Base-by-base conservation (phyloP, 2,797 vertebrate species). In the Borostomias antarcticus region DNA sequence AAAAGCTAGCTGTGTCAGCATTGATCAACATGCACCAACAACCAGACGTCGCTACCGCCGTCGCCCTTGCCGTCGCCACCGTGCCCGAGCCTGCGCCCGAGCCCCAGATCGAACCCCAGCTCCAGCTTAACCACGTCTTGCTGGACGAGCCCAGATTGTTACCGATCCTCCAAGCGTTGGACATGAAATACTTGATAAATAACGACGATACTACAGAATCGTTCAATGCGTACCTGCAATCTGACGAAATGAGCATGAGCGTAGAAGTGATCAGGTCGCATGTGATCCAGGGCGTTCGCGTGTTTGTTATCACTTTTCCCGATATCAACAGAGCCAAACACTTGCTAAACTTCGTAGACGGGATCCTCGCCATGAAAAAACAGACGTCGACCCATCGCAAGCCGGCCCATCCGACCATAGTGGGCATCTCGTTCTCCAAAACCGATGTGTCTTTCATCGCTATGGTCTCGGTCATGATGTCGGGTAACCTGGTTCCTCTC, bases 321-420 rank as follows among this genome's bases (percentile, higher is more conserved):
- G 4, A 5, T 48, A 19, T 19, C 45, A n/a, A 48, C 15, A 48
- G 15, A 48, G 45, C 45, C 4, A 48, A 48, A 48, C 45, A 48
- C 45, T 48, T 48, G 45, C 15, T 48, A n/a, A 48, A 48, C 45
- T 48, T 48, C n/a, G 45, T 48, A 48, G 45, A 48, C 45, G 45
- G 45, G 45, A 5, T 48, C 45, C 45, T 48, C 45, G 45, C 45
- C 45, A 5, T 48, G 15, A 48, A 48, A 48, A 48, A 15, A 48
- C 45, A 48, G 15, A n/a, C 15, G 15, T 48, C n/a, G 15, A n/a
- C 3, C 45, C 45, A 2, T 15, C 15, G 5, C 45, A 19, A n/a
- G 45, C 45, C 45, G 45, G n/a, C 3, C 45, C 45, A 48, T 17
- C 45, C 45, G 45, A 48, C 45, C 45, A 48, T 48, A 48, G 45